Percentiles rank a stretch among this genome's conserved stretches.
Conservation (phyloP, 2,888 invertebrate species). For the Bedellia somnulentella region DNA sequence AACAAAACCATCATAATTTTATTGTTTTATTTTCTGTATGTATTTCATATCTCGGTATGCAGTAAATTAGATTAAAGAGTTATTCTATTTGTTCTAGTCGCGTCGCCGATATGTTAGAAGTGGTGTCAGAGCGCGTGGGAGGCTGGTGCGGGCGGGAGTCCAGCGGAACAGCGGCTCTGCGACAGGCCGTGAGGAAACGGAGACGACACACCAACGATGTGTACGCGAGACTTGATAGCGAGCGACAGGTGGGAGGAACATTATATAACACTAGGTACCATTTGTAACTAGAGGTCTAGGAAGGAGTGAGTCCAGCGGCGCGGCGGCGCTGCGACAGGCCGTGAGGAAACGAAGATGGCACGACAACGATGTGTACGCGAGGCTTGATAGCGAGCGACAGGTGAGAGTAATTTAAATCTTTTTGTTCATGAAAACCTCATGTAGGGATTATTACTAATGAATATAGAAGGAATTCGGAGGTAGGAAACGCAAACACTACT, state of each 20-base stretch:
- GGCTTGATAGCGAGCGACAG: constrained; percentile 29
- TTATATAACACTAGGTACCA: too few species aligned
- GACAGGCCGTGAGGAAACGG: constrained; percentile 32
- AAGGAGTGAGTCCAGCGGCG: constrained; percentile 30
- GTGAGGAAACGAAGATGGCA: constrained; percentile 26
- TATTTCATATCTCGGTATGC: too few species aligned
- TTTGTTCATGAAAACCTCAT: too few species aligned
- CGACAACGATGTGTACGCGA: constrained; percentile 29
- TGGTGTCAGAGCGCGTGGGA: constrained; percentile 55
- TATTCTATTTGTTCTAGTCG: constrained; percentile 28
- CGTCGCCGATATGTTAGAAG: constrained; percentile 59
- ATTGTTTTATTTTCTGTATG: too few species aligned
- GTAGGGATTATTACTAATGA: too few species aligned
- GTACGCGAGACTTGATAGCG: constrained; percentile 33
- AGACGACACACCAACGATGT: constrained; percentile 27
- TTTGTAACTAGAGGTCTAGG: too few species aligned
- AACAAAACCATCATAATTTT: too few species aligned
- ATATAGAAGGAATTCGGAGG: too few species aligned
- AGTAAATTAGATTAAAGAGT: too few species aligned
- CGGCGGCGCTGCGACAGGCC: constrained; percentile 31
- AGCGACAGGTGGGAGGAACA: constrained; percentile 25
- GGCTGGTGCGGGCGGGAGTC: constrained; percentile 48
- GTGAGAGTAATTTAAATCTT: too few species aligned
- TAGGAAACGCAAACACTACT: too few species aligned
- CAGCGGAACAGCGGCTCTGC: constrained; percentile 21